These are phyloP conservation scores for Neolamprologus falcicula DNA, from an alignment of 2,113 vertebrate genomes.

Conservation along the genomic window DNA sequence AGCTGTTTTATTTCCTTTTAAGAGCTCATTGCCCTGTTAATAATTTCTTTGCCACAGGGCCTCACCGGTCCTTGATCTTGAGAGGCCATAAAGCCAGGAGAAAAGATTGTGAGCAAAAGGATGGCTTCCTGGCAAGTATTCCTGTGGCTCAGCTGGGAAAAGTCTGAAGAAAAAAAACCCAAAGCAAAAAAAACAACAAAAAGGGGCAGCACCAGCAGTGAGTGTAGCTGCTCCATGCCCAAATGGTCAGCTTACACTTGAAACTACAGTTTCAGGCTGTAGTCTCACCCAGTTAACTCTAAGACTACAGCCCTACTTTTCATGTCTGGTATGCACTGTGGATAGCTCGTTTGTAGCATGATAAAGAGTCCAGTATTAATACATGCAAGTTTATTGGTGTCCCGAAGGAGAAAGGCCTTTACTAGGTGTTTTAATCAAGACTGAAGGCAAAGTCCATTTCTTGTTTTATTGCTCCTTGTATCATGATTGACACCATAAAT, in stretches of 20 bases:
- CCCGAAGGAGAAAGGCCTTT: background rate
- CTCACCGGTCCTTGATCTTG: background rate
- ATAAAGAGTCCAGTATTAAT: background rate
- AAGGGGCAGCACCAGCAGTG: background rate
- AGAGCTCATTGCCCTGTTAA: background rate
- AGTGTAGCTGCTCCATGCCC: background rate
- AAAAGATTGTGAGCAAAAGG: background rate
- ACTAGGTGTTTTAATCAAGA: background rate
- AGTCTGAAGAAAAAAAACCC: background rate
- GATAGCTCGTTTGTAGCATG: background rate
- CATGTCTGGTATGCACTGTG: background rate
- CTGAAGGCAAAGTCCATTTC: background rate
- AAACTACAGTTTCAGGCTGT: background rate
- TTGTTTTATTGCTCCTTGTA: background rate
- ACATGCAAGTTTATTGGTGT: background rate
- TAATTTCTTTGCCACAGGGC: background rate
- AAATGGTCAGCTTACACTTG: background rate
- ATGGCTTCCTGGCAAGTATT: background rate
- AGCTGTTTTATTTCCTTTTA: background rate
- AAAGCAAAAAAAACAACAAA: background rate
- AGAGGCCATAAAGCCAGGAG: background rate
- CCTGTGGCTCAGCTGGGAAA: background rate
- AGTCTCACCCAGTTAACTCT: background rate
- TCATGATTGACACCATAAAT: background rate
- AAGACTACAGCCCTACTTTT: background rate